phyloP scores from a whole-genome alignment of 2,888 invertebrate genomes.

The Anthophora plumipes region DNA sequence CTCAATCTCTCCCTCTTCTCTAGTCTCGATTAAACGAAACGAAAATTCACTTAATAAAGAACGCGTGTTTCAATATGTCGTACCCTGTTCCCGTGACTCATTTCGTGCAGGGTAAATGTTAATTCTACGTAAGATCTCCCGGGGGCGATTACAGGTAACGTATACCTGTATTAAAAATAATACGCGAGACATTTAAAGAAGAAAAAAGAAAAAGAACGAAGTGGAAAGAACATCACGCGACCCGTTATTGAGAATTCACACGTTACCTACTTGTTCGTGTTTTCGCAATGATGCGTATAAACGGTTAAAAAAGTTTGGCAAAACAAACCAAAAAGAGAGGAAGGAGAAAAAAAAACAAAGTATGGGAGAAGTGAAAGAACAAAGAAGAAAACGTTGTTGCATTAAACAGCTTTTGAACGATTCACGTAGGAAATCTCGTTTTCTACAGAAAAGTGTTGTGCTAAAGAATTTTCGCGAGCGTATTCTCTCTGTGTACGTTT shows the following conservation, averaged over 20 bases:
- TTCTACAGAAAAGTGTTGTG: conserved; percentile 3
- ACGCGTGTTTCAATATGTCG: conserved; percentile 29
- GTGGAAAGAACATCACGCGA: conserved; percentile 25
- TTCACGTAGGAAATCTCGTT: conserved; percentile 34
- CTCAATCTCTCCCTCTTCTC: no score
- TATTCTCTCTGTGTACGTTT: not conserved
- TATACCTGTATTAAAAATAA: conserved; percentile 38
- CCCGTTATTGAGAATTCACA: conserved; percentile 35
- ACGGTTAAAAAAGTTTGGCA: conserved; percentile 31
- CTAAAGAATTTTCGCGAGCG: conserved; percentile 23
- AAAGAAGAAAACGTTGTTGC: not conserved
- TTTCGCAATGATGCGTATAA: conserved; percentile 28
- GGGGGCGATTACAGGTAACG: conserved; percentile 23
- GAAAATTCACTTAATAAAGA: conserved; percentile 26
- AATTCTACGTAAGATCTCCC: conserved; percentile 36
- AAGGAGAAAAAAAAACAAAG: no score
- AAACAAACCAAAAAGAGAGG: not conserved
- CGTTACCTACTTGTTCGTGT: conserved; percentile 3
- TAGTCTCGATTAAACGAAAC: conserved; percentile 8
- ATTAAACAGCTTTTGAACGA: conserved; percentile 33
- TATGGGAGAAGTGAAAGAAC: no score
- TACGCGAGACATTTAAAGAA: conserved; percentile 29
- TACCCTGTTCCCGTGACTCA: not conserved
- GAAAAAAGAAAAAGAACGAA: conserved; percentile 6
- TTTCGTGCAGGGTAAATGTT: conserved; percentile 37